Percentiles rank a stretch among this genome's conserved stretches.
Evolutionary conservation across 2,888 invertebrate species (phyloP).

Genomic region (Catotricha subobsoleta): DNA sequence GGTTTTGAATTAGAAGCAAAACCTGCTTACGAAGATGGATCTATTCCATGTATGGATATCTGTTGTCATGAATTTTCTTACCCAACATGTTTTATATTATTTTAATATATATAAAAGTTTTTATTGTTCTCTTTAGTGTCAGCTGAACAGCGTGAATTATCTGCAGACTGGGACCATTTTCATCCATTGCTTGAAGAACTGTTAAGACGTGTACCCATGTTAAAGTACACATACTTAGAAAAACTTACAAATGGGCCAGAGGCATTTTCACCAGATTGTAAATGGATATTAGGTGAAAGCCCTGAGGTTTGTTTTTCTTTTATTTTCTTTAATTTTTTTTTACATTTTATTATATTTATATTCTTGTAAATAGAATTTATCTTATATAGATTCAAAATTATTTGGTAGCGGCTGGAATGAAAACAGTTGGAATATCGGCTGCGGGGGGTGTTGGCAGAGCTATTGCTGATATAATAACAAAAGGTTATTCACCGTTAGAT

Average conservation of each 20-base stretch:
- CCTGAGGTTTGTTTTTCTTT: slow-evolving; percentile 40
- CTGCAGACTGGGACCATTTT: slow-evolving; percentile 95
- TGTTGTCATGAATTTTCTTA: neutral
- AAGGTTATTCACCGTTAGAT: slow-evolving; percentile 63
- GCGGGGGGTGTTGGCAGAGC: slow-evolving; percentile 90
- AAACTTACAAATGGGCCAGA: slow-evolving; percentile 78
- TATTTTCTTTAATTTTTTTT: neutral
- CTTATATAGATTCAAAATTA: slow-evolving; percentile 49
- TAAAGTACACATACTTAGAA: slow-evolving; percentile 57
- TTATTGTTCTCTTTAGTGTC: slow-evolving; percentile 27
- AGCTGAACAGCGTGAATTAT: slow-evolving; percentile 45
- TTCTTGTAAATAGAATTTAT: slow-evolving; percentile 23
- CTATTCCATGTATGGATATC: slow-evolving; percentile 35
- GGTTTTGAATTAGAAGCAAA: slow-evolving; percentile 86
- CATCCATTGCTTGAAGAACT: slow-evolving; percentile 73
- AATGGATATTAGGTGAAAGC: slow-evolving; percentile 86
- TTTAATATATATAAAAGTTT: slow-evolving; percentile 2
- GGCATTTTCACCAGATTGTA: slow-evolving; percentile 92
- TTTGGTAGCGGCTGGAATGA: slow-evolving; percentile 88
- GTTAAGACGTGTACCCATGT: slow-evolving; percentile 61
- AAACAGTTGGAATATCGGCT: slow-evolving; percentile 86
- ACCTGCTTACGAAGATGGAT: slow-evolving; percentile 68
- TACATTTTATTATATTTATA: slow-evolving; percentile 20
- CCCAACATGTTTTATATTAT: neutral
- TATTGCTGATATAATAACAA: slow-evolving; percentile 71